Evolutionary conservation across 2,113 vertebrate species (phyloP).

Genomic region (Vombatus ursinus): DNA sequence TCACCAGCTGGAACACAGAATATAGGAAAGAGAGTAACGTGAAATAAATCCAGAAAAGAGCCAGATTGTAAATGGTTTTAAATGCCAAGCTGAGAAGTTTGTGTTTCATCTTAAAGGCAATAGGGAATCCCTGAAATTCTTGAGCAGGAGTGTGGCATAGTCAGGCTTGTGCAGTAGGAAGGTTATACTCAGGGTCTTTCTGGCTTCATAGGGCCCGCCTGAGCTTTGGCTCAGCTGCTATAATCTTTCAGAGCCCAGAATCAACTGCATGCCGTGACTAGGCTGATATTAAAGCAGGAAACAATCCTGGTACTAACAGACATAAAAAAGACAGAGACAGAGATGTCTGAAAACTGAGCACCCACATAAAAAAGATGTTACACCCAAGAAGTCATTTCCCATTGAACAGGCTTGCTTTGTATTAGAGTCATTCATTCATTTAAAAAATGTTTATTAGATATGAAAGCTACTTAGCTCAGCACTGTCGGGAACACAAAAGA

Average conservation of each 20-base stretch:
- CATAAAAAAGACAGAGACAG: conserved; percentile 67
- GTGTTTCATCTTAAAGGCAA: background rate
- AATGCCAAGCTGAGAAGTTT: background rate
- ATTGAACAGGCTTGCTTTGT: conserved; percentile 67
- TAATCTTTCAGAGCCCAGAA: background rate
- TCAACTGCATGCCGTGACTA: background rate
- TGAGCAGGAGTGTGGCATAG: background rate
- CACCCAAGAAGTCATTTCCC: conserved; percentile 65
- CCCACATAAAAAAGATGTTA: conserved; percentile 68
- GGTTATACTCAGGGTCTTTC: background rate
- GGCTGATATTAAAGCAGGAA: background rate
- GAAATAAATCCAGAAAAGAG: background rate
- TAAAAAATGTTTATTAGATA: conserved; percentile 71
- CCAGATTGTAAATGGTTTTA: background rate
- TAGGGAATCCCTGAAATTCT: background rate
- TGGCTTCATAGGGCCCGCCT: background rate
- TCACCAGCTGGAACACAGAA: background rate
- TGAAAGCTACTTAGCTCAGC: conserved; percentile 55
- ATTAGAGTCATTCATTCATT: conserved; percentile 63
- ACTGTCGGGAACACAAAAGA: conserved; percentile 56
- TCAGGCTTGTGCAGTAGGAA: background rate
- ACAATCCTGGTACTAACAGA: conserved; percentile 51
- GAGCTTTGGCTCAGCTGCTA: background rate
- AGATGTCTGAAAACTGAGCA: conserved; percentile 43
- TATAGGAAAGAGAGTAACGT: background rate